Conservation (phyloP, 2,888 invertebrate genomes). For the Erebia epiphron region DNA sequence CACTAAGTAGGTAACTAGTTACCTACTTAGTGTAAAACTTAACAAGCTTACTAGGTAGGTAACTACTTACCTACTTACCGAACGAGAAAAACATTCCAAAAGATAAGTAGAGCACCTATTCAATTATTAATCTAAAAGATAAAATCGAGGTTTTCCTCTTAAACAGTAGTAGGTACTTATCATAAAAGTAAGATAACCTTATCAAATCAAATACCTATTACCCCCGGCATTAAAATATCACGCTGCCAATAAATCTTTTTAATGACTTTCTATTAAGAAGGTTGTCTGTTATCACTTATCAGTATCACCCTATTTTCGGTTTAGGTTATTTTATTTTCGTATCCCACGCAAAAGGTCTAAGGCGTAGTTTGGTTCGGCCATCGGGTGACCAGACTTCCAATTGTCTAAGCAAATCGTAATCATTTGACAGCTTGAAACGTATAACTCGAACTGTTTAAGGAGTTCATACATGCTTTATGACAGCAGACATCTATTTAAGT, state of each 20-base stretch:
- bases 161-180: not conserved
- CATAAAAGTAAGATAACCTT: constrained; percentile 17
- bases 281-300: constrained; percentile 18
- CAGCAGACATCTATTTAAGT: too few relatives aligned
- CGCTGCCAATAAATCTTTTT: constrained; percentile 22
- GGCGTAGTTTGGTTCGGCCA: constrained; percentile 14
- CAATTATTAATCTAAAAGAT: not conserved
- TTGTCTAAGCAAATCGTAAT: too few relatives aligned
- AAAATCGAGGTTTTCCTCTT: constrained; percentile 7
- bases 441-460: too few relatives aligned
- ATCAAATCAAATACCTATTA: constrained; percentile 14
- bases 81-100: too few relatives aligned
- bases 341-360: constrained; percentile 25
- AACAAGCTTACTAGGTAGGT: too few relatives aligned
- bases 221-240: constrained; percentile 24
- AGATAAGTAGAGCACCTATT: not conserved
- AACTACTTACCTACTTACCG: too few relatives aligned
- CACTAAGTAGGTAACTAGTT: too few relatives aligned
- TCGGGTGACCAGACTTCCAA: not conserved
- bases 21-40: too few relatives aligned
- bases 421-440: too few relatives aligned
- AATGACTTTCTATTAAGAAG: constrained; percentile 21
- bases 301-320: constrained; percentile 4
- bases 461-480: too few relatives aligned
- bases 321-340: constrained; percentile 21